Base-by-base conservation (phyloP, 1,140 invertebrate genomes). In the Megathymus violae region DNA sequence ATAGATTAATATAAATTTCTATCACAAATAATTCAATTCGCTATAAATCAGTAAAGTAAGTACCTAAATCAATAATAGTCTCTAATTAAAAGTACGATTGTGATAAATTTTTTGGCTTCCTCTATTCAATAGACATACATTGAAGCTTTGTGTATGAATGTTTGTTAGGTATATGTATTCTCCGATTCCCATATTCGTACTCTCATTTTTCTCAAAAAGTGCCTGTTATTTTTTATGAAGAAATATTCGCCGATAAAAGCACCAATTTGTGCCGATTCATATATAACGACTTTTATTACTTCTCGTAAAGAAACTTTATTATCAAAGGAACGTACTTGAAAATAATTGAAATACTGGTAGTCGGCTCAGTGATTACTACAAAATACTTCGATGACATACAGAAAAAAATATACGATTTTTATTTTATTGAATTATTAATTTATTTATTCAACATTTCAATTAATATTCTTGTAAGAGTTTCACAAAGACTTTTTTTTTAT, bases 221-320 rank as follows among this genome's bases (percentile, higher is more conserved):
- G 50, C 50, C 50, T 54, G 36, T 54, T 54, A 54, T 54, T 54
- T 54, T 54, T 54, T 41, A 54, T 25, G 50, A 54, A 54, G 50
- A 54, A 54, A 54, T 54, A 54, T 54, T 25, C 16, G 50, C 11
- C 36, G 50, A 54, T 54, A 54, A 54, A 54, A 54, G 17, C 51
- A 15, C 17, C 36, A 41, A 41, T 54, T 54, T 54, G 36, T 25
- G 17, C 51, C 51, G 19, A 54, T 22, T 54, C 38, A 19, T 40
- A 19, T 40, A 17, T 40, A 40, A 52, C 38, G 50, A 52, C 50
- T 52, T 50, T 52, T 52, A 52, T 40, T 40, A 19, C 50, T 9
- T 13, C 9, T 40, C 50, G 40, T 52, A 41, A 52, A 52, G 10
- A 19, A 41, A 54, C 19, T 40, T 54, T 54, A 41, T 27, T 54